Conservation (phyloP, 2,797 vertebrate genomes). For the Paedocypris micromegethes region DNA sequence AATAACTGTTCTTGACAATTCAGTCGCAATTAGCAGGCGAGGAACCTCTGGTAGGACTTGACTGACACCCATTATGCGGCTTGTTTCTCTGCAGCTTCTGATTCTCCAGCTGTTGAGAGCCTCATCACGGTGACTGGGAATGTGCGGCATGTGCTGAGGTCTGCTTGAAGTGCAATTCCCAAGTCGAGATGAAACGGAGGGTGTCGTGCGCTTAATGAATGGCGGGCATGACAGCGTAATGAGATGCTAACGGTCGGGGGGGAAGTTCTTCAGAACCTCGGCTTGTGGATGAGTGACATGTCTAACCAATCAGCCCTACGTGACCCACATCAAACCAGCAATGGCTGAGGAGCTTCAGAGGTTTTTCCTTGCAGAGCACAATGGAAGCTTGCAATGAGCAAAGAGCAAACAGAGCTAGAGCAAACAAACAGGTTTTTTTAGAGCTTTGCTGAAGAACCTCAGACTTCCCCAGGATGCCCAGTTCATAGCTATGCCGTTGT, state of each 20-base stretch:
- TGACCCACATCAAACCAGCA: slow-evolving; percentile 61
- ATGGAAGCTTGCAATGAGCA: too few species aligned
- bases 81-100: slow-evolving; percentile 64
- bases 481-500: too few species aligned
- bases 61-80: slow-evolving; percentile 55
- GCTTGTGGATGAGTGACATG: slow-evolving; percentile 49
- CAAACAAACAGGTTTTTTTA: too few species aligned
- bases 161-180: slow-evolving; percentile 56
- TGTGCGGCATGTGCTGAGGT: slow-evolving; percentile 48
- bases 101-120: slow-evolving; percentile 63
- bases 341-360: slow-evolving; percentile 29
- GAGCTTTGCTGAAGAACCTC: too few species aligned
- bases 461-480: too few species aligned
- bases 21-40: slow-evolving; percentile 29
- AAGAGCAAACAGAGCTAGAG: too few species aligned
- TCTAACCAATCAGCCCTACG: slow-evolving; percentile 65
- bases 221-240: slow-evolving; percentile 70
- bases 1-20: slow-evolving; percentile 56
- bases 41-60: slow-evolving; percentile 13
- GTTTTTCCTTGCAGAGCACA: neutral
- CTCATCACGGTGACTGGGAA: slow-evolving; percentile 55
- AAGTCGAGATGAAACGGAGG: slow-evolving; percentile 62
- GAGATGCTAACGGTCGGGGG: slow-evolving; percentile 65
- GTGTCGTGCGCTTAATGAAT: slow-evolving; percentile 65
- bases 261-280: too few species aligned